Conservation (phyloP, 2,888 invertebrate genomes). For the Harpalus rubripes region DNA sequence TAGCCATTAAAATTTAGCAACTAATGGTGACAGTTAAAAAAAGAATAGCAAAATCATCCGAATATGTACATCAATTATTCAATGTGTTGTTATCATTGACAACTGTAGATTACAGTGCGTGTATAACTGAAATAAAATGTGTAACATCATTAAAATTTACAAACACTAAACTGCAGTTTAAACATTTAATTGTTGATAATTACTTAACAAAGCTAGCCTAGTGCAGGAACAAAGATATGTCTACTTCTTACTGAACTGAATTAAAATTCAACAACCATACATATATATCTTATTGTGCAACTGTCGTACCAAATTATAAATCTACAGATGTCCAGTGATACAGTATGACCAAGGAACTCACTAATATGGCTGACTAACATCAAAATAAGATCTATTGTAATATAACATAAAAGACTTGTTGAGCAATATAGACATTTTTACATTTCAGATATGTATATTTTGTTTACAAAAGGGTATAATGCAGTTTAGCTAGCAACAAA, state of each 20-base stretch:
- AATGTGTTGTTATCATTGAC: conserved; percentile 57
- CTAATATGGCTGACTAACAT: conserved; percentile 41
- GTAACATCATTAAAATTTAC: conserved; percentile 59
- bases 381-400: conserved; percentile 28
- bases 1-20: conserved; percentile 13
- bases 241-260: conserved; percentile 54
- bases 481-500: conserved; percentile 45
- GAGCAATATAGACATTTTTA: conserved; percentile 45
- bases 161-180: conserved; percentile 51
- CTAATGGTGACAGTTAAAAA: conserved; percentile 58
- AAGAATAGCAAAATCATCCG: conserved; percentile 41
- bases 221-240: conserved; percentile 59
- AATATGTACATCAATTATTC: conserved; percentile 53
- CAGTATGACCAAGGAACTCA: conserved; percentile 61
- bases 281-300: conserved; percentile 53
- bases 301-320: conserved; percentile 51
- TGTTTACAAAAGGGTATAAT: conserved; percentile 21
- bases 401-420: conserved; percentile 7
- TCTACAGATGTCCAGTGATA: conserved; percentile 60
- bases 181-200: conserved; percentile 56
- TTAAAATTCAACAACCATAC: conserved; percentile 56
- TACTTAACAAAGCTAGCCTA: conserved; percentile 58
- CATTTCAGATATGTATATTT: conserved; percentile 43
- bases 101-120: conserved; percentile 63
- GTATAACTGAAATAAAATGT: conserved; percentile 36